Conservation (phyloP, 2,888 invertebrate genomes). For the Endotricha flammealis region DNA sequence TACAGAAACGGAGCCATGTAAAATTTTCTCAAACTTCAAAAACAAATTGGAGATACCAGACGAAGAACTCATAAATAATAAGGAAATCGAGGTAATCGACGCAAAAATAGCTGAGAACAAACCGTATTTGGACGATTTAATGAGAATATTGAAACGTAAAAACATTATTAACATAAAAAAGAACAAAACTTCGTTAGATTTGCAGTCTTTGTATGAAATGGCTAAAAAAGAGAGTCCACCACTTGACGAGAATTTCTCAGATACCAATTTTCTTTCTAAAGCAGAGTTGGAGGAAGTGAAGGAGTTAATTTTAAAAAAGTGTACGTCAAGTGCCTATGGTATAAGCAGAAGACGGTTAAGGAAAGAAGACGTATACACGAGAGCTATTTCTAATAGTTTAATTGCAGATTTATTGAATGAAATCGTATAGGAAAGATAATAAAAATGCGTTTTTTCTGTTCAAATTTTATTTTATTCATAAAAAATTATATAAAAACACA, state of each 20-base stretch:
- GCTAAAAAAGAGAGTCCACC: slow-evolving; percentile 37
- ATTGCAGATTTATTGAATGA: slow-evolving; percentile 37
- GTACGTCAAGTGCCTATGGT: slow-evolving; percentile 48
- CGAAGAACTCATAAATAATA: slow-evolving; percentile 43
- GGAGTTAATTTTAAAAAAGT: slow-evolving; percentile 45
- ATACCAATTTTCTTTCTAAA: slow-evolving; percentile 42
- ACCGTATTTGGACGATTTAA: slow-evolving; percentile 55
- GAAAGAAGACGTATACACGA: slow-evolving; percentile 13
- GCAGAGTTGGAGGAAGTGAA: slow-evolving; percentile 53
- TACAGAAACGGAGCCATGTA: slow-evolving; percentile 21
- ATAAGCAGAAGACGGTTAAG: slow-evolving; percentile 43
- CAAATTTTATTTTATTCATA: slow-evolving; percentile 18
- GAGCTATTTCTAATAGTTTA: slow-evolving; percentile 41
- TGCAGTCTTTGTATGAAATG: slow-evolving; percentile 53
- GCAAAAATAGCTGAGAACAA: slow-evolving; percentile 49
- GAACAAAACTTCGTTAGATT: slow-evolving; percentile 39
- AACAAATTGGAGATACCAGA: slow-evolving; percentile 39
- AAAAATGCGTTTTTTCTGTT: slow-evolving; percentile 25
- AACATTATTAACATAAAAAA: slow-evolving; percentile 31
- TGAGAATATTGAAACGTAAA: slow-evolving; percentile 43
- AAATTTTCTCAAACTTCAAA: slow-evolving; percentile 38
- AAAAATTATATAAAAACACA: too few species aligned
- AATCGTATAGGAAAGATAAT: slow-evolving; percentile 20
- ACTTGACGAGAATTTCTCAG: slow-evolving; percentile 34
- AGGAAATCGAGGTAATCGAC: slow-evolving; percentile 64